Conservation (phyloP, 2,797 vertebrate species). For the Dipus sagitta region DNA sequence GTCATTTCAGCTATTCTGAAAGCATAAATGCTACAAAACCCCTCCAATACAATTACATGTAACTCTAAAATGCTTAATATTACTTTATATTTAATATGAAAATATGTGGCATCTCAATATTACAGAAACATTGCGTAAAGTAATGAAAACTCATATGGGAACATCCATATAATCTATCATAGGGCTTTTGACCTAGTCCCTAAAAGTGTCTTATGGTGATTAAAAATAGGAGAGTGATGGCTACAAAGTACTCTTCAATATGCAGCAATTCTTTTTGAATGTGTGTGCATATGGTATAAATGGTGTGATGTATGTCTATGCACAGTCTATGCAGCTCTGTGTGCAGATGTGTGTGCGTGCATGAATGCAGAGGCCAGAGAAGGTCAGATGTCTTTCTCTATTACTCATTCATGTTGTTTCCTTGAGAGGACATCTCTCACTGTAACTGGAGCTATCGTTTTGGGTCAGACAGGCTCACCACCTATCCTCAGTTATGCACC, state of each 20-base stretch:
- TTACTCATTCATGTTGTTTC: too few species aligned
- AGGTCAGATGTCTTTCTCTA: too few species aligned
- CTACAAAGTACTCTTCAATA: background rate
- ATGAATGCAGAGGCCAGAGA: too few species aligned
- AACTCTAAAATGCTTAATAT: slow-evolving; percentile 11
- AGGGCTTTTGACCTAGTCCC: background rate
- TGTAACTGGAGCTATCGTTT: too few species aligned
- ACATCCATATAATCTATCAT: background rate
- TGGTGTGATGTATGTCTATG: too few species aligned
- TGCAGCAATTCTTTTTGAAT: background rate
- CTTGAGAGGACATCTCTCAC: too few species aligned
- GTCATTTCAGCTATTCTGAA: slow-evolving; percentile 58
- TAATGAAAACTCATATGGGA: background rate
- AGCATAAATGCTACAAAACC: slow-evolving; percentile 25
- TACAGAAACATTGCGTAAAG: background rate
- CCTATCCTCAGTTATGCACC: too few species aligned
- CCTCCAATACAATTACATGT: background rate
- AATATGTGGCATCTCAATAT: background rate
- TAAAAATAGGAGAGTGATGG: background rate
- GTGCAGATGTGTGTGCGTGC: too few species aligned
- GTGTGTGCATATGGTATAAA: too few species aligned
- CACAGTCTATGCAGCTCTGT: too few species aligned
- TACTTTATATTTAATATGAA: background rate
- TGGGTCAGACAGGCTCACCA: too few species aligned
- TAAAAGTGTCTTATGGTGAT: background rate